Evolutionary conservation across 2,797 vertebrate species (phyloP).

Genomic region (Mormyrus hasselquistii): DNA sequence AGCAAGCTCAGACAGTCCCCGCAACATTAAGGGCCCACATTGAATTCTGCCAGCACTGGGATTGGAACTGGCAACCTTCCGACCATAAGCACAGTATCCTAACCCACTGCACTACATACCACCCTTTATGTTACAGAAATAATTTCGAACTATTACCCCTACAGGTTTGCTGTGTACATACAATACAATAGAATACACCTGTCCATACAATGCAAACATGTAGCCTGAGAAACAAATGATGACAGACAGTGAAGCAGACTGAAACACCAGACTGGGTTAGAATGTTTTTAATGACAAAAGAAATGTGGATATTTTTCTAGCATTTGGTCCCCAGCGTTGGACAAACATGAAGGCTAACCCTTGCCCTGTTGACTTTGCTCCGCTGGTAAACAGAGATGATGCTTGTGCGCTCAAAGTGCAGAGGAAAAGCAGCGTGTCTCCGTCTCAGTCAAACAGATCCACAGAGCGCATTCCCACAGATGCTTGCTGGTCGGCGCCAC

Average conservation of each 20-base stretch:
- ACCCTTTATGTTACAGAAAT: background rate
- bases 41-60: background rate
- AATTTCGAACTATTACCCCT: background rate
- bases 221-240: background rate
- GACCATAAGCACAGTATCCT: background rate
- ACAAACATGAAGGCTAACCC: constrained; percentile 15
- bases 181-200: background rate
- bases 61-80: background rate
- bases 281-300: background rate
- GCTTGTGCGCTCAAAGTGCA: constrained; percentile 7
- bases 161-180: background rate
- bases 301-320: background rate
- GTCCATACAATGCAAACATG: background rate
- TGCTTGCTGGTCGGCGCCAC: too few relatives aligned
- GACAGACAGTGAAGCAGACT: background rate
- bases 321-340: background rate
- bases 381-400: background rate
- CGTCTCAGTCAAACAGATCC: background rate
- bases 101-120: background rate
- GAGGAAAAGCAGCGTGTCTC: background rate
- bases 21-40: background rate
- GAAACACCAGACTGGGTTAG: background rate
- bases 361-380: constrained; percentile 21
- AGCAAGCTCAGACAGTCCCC: background rate
- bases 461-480: background rate